Base-by-base conservation (phyloP, 2,797 vertebrate genomes). In the Momotus momota region DNA sequence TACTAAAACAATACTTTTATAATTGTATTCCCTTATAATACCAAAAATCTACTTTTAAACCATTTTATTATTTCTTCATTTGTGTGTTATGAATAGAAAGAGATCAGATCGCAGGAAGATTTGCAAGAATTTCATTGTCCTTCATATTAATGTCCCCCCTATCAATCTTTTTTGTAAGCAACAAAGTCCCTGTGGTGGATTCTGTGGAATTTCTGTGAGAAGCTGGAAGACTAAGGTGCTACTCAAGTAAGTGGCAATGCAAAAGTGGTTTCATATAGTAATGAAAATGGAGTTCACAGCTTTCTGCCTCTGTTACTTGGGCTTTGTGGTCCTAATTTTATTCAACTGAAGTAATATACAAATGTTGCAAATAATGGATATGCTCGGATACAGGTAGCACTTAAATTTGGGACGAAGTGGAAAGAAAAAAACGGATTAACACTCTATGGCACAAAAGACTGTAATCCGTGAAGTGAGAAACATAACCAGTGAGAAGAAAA, bases 211-310 rank as follows among this genome's bases (percentile, higher is more conserved):
- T 38, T 81, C 52, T 85, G 9, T 43, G 33, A 70, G 49, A 89
- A 75, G 12, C 5, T 52, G 35, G 23, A 73, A 60, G 31, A 14
- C 9, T 61, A 48, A 48, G 11, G n/a, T 78, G 26, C 13, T 74
- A 4, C 52, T 64, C 0, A 0, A 67, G 14, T 12, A 0, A 67
- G 14, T 12, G 23, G 1, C 38, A 57, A 38, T 33, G 54, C 3
- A 93, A 75, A 82, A 48, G 4, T 49, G 19, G 3, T 74, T 66
- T 74, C 10, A 49, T 65, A 55, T 12, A 70, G 14, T 26, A 66
- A 70, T 35, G 29, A 17, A 20, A 88, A 85, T 21, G 31, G 10
- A 74, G 14, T 74, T 78, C 46, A 55, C 41, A 65, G 27, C 1
- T 82, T 86, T 89, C 54, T 81, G 25, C 18, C 23, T 66, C 6